These are phyloP conservation scores for Temnothorax nylanderi DNA, from an alignment of 1,140 invertebrate species.

Conservation along the genomic window DNA sequence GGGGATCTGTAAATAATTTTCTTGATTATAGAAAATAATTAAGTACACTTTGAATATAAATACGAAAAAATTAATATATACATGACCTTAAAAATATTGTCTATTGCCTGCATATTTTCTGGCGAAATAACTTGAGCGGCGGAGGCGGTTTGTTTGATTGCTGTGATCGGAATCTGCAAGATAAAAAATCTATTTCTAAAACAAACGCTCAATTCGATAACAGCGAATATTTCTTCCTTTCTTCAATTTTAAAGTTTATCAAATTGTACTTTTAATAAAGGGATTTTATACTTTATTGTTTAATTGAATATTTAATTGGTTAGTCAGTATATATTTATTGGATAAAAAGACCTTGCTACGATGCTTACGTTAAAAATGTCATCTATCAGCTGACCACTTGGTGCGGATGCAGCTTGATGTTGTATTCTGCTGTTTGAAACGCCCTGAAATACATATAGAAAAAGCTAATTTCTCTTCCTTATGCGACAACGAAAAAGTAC, in stretches of 20 bases:
- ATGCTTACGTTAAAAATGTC: slow-evolving; percentile 79
- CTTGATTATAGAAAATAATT: slow-evolving; percentile 3
- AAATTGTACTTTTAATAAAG: background rate
- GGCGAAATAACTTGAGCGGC: slow-evolving; percentile 76
- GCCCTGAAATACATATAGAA: slow-evolving; percentile 31
- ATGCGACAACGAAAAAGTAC: background rate
- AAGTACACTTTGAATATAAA: background rate
- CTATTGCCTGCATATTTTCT: slow-evolving; percentile 73
- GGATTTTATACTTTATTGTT: background rate
- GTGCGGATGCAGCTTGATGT: background rate
- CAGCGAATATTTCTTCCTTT: background rate
- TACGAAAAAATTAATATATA: background rate
- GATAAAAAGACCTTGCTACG: background rate
- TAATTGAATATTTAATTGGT: slow-evolving; percentile 3
- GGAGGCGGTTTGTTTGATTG: slow-evolving; percentile 77
- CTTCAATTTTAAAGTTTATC: background rate
- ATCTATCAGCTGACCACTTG: slow-evolving; percentile 71
- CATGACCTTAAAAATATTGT: slow-evolving; percentile 77
- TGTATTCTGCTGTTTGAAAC: background rate
- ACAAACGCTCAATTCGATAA: background rate
- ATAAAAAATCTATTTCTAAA: background rate
- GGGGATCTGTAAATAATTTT: slow-evolving; percentile 75
- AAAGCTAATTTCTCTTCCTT: background rate
- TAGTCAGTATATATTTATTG: background rate
- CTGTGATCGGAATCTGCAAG: slow-evolving; percentile 79